Evolutionary conservation across 30 jellyfish, hydroid and myxozoan species (phyloP).

Genomic region (Pelagia noctiluca): DNA sequence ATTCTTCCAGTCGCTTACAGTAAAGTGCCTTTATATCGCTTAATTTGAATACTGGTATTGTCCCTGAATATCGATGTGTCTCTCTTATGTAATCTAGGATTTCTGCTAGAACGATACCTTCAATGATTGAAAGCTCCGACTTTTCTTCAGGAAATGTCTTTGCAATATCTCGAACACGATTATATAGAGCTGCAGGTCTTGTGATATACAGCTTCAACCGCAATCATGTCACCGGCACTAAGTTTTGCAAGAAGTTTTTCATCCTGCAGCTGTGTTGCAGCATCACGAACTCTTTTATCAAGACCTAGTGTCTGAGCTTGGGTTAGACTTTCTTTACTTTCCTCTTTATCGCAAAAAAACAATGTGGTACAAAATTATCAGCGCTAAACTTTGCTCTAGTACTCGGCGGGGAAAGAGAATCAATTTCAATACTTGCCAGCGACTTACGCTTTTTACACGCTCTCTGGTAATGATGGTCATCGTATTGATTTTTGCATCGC

Average conservation of each 20-base stretch:
- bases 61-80: background rate
- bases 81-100: background rate
- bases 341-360: constrained; percentile 1
- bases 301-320: constrained; percentile 30
- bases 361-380: background rate
- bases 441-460: constrained; percentile 9
- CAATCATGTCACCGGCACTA: constrained; percentile 13
- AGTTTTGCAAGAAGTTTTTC: constrained; percentile 10
- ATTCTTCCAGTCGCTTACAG: too few species aligned
- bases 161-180: background rate
- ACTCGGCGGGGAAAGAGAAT: background rate
- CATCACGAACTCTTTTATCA: constrained; percentile 26
- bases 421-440: background rate
- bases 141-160: background rate
- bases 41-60: background rate
- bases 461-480: constrained; percentile 7
- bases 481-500: constrained; percentile 20
- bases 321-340: background rate
- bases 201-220: constrained; percentile 34
- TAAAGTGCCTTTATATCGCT: background rate
- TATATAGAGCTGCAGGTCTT: background rate
- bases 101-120: constrained; percentile 18
- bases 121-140: constrained; percentile 7
- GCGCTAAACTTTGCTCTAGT: constrained; percentile 26
- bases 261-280: background rate